Evolutionary conservation across 2,113 vertebrate genomes (phyloP), one percentile per base, ranked within the genome.

Genomic region (Lepus timidus): DNA sequence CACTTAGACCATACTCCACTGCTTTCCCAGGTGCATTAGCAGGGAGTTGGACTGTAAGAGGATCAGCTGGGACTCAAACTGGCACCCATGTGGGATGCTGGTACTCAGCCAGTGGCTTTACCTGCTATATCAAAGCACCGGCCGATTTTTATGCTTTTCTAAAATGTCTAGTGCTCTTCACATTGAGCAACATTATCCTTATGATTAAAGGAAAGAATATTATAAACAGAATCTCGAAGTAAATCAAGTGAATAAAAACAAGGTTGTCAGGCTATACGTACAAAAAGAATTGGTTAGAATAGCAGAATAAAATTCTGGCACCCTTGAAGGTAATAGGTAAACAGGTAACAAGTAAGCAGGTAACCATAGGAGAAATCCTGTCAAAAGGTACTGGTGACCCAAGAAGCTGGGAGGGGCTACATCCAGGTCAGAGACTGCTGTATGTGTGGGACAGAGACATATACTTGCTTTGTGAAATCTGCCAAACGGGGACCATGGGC

Each of bases 161-260:
- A 91, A 55, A 85, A 62, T 70, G 88, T 70, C 82, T 44, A 39
- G 17, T 58, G 17, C 52, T 29, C 39, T 96, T 91, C 75, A 29
- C 84, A 31, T 62, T 83, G 33, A 75, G 4, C 16, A 39, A 71
- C 6, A 81, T 81, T 51, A 64, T 74, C 19, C 13, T 91, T 95
- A 75, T 2, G 5, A 89, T 13, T 20, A 4, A 75, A 11, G 33
- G 9, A 14, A 1, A 5, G 1, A 36, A 1, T 16, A 27, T 64
- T 39, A 22, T 49, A 27, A 83, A 55, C 91, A 88, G 25, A 27
- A 5, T 71, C 85, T 91, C 33, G 70, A 33, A 61, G 44, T 76
- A 11, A 75, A 27, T 19, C 36, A 84, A 74, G 23, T 55, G 31
- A 83, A 27, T 73, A 25, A 52, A 85, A 75, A 22, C 71, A 67